Conservation (phyloP, 2,888 invertebrate genomes). For the Lasioglossum calceatum region DNA sequence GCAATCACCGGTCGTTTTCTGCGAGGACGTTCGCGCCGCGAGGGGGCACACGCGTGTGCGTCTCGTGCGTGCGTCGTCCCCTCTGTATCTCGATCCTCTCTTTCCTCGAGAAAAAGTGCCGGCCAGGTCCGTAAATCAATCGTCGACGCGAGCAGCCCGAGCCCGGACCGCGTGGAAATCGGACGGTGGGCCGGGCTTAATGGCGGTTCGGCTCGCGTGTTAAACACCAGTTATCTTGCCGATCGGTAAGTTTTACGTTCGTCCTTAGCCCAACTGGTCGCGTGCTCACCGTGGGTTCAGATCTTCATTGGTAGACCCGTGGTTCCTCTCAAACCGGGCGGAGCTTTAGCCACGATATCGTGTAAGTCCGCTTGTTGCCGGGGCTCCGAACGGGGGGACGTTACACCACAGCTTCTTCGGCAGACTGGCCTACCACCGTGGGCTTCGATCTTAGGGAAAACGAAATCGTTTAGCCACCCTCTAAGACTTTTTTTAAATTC, state of each 20-base stretch:
- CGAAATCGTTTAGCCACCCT: neutral
- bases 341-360: slow-evolving; percentile 62
- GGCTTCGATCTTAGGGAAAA: neutral
- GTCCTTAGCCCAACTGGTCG: slow-evolving; percentile 78
- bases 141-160: slow-evolving; percentile 50
- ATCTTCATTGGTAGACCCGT: slow-evolving; percentile 77
- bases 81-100: slow-evolving; percentile 48
- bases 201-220: slow-evolving; percentile 80
- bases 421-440: neutral
- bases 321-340: slow-evolving; percentile 65
- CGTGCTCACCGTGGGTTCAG: slow-evolving; percentile 77
- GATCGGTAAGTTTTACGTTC: slow-evolving; percentile 81
- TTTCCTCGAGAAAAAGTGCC: slow-evolving; percentile 69
- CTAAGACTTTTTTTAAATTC: neutral
- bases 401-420: slow-evolving; percentile 26
- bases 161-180: slow-evolving; percentile 75
- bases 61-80: slow-evolving; percentile 57
- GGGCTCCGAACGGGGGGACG: slow-evolving; percentile 6
- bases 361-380: slow-evolving; percentile 37
- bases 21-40: slow-evolving; percentile 30
- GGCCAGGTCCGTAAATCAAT: slow-evolving; percentile 67
- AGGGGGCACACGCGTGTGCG: slow-evolving; percentile 35
- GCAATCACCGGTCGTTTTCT: slow-evolving; percentile 44
- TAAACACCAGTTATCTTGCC: slow-evolving; percentile 81
- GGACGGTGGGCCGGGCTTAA: slow-evolving; percentile 77